Evolutionary conservation across 2,888 invertebrate genomes (phyloP).

Genomic region (Digitonthophagus gazella): DNA sequence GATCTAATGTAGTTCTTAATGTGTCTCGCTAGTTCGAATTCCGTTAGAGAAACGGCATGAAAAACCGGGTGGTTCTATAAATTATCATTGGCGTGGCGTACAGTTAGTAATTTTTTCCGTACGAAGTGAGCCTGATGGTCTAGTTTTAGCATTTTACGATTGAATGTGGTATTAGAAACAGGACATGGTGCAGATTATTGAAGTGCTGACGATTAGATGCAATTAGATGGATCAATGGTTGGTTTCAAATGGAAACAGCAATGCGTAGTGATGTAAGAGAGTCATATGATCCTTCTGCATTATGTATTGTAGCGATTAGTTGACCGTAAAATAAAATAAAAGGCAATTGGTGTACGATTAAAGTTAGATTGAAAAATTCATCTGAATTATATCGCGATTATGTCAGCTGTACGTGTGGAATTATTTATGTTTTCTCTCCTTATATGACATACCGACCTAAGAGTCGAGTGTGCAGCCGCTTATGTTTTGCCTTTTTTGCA

Average conservation of each 20-base stretch:
- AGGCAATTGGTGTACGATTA: constrained; percentile 10
- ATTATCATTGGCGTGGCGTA: neutral
- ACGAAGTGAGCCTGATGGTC: neutral
- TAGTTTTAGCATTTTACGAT: neutral
- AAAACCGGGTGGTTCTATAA: neutral
- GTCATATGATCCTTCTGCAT: constrained; percentile 4
- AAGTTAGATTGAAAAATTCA: constrained; percentile 12
- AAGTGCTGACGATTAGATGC: neutral
- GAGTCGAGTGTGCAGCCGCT: neutral
- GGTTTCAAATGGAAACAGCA: neutral
- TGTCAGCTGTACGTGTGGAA: constrained; percentile 10
- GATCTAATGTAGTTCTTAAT: neutral
- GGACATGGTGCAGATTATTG: neutral
- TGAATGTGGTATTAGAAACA: neutral
- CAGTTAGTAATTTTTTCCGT: neutral
- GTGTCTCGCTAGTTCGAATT: neutral
- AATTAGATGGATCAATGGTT: neutral
- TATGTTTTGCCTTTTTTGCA: neutral
- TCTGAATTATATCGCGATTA: constrained; percentile 11
- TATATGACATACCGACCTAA: constrained; percentile 8
- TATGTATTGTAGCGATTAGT: constrained; percentile 6
- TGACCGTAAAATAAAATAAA: neutral
- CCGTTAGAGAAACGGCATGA: neutral
- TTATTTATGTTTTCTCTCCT: constrained; percentile 17
- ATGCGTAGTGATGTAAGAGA: neutral